Base-by-base conservation (phyloP, 2,113 vertebrate species). In the Heterochromis multidens region DNA sequence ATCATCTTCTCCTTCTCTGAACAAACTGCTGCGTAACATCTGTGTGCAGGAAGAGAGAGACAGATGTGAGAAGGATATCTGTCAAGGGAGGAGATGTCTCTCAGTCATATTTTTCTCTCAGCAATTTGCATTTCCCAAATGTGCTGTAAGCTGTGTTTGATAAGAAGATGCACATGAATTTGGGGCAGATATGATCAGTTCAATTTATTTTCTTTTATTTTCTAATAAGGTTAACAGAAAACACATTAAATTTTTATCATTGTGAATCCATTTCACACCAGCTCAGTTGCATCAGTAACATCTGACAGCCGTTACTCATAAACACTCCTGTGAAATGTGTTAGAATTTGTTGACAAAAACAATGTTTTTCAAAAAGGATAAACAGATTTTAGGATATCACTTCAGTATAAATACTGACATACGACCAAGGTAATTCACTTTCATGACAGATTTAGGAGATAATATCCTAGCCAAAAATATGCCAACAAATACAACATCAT, bases 11-110 rank as follows among this genome's bases (percentile, higher is more conserved):
- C 85, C 85, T 83, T 89, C 90, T 87, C 82, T 79, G 84, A 90
- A 85, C 85, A 92, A 91, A 92, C 91, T 94, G 91, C 90, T 92
- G 89, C 56, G 79, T 77, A 93, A 95, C 93, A 94, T 95, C 93
- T 95, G 94, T 92, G 80, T 43, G 70, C 74, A 88, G 86, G 86
- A 89, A 80, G 79, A 90, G 62, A 74, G 86, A 86, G 65, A 70
- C 90, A 91, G 91, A 90, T 86, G 87, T 90, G 83, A 89, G 86
- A 85, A 33, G 62, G 83, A 86, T 77, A 52, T 87, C 83, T 89
- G 87, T 89, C 92, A 87, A 25, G 86, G 86, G 91, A 88, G 86
- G 84, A 87, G 84, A 82, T 70, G 81, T 90, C 80, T 87, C 70
- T 79, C 70, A 81, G 58, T 88, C 37, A 77, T 60, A 63, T 85